phyloP scores from a whole-genome alignment of 2,797 vertebrate genomes.

The Psittacula echo region DNA sequence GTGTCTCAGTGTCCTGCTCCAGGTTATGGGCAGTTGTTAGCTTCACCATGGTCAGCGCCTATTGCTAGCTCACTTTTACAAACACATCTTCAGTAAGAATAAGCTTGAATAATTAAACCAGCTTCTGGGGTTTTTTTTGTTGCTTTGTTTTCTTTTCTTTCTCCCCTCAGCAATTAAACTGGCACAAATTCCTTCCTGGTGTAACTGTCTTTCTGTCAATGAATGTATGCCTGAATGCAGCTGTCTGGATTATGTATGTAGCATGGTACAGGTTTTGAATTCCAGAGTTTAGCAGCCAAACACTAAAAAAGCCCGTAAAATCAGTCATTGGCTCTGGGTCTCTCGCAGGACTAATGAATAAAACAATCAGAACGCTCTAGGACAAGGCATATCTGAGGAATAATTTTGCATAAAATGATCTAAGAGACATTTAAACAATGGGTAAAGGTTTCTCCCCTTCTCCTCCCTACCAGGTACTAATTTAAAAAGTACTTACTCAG shows the following conservation, averaged over 20 bases:
- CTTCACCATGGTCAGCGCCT: neutral
- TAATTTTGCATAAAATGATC: neutral
- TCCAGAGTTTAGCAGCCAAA: neutral
- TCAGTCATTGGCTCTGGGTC: neutral
- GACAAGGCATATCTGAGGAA: neutral
- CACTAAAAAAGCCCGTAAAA: neutral
- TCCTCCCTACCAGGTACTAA: neutral
- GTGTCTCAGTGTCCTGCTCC: neutral
- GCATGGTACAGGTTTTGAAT: neutral
- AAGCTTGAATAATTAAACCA: neutral
- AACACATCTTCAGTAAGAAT: neutral
- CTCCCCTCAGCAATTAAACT: neutral
- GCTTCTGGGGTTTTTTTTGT: neutral
- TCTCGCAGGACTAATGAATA: constrained; percentile 1
- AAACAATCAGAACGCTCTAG: neutral
- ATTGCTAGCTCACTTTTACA: neutral
- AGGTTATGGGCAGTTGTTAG: neutral
- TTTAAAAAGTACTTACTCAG: neutral
- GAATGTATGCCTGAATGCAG: neutral
- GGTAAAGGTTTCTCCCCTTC: neutral
- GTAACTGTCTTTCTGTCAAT: neutral
- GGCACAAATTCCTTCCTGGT: neutral
- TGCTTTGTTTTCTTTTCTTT: neutral
- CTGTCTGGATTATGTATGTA: neutral
- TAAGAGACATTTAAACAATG: neutral